A percentile compares a stretch with the other conserved stretches of the same genome.
Conservation (phyloP, 2,797 vertebrate species). For the Avahi laniger region DNA sequence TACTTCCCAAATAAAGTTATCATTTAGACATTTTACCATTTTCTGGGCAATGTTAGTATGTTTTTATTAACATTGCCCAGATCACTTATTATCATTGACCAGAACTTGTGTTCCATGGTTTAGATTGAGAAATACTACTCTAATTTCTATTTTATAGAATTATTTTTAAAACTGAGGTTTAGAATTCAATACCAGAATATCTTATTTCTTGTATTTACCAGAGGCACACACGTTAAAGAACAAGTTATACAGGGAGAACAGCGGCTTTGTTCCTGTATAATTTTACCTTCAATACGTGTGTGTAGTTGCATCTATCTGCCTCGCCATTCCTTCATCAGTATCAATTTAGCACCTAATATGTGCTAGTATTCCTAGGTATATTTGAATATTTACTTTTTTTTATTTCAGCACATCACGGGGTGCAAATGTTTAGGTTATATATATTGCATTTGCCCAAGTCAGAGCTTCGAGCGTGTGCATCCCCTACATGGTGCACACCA, state of each 20-base stretch:
- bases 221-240: background rate
- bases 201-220: background rate
- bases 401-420: no score
- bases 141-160: background rate
- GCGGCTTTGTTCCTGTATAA: background rate
- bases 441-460: no score
- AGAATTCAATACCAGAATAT: background rate
- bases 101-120: background rate
- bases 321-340: background rate
- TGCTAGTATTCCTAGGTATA: background rate
- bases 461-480: no score
- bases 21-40: background rate
- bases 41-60: no score
- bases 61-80: background rate
- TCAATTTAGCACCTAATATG: background rate
- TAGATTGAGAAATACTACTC: background rate
- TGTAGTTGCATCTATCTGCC: background rate
- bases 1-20: background rate
- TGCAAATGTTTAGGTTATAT: no score
- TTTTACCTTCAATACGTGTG: background rate
- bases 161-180: background rate
- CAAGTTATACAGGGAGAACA: background rate
- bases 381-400: background rate
- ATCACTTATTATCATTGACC: background rate
- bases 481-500: no score